A percentile compares a stretch with the other conserved stretches of the same genome.
These are phyloP conservation scores for Meghimatium bilineatum DNA, from an alignment of 2,888 invertebrate species.

Conservation along the genomic window DNA sequence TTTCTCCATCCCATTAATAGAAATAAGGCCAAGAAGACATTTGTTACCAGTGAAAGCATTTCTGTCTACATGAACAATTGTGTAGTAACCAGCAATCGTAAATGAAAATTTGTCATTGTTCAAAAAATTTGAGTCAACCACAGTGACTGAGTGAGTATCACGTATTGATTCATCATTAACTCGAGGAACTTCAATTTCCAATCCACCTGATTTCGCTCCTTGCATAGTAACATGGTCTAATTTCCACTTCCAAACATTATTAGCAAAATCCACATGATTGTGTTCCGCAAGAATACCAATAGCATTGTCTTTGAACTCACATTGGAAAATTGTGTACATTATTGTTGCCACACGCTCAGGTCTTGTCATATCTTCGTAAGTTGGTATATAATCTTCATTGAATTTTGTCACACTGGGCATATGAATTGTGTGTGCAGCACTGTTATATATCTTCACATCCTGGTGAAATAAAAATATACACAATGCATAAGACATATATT, in stretches of 20 bases:
- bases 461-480: conserved; percentile 10
- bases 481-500: neutral
- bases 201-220: conserved; percentile 89
- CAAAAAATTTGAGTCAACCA: conserved; percentile 91
- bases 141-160: conserved; percentile 85
- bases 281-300: conserved; percentile 89
- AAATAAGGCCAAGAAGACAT: conserved; percentile 81
- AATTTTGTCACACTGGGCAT: conserved; percentile 76
- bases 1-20: conserved; percentile 94
- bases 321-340: conserved; percentile 90
- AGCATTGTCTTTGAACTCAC: conserved; percentile 90
- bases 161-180: conserved; percentile 79
- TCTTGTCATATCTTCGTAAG: conserved; percentile 77
- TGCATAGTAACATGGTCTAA: conserved; percentile 91
- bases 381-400: conserved; percentile 74
- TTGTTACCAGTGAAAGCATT: conserved; percentile 90
- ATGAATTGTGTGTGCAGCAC: conserved; percentile 71
- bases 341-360: conserved; percentile 92
- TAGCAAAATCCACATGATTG: conserved; percentile 93
- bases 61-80: conserved; percentile 89
- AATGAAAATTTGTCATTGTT: conserved; percentile 91
- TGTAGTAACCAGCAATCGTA: conserved; percentile 92
- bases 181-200: conserved; percentile 92
- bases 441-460: conserved; percentile 63
- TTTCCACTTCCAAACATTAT: conserved; percentile 97